Base-by-base conservation (phyloP, 2,113 vertebrate genomes). In the Noctilio leporinus region DNA sequence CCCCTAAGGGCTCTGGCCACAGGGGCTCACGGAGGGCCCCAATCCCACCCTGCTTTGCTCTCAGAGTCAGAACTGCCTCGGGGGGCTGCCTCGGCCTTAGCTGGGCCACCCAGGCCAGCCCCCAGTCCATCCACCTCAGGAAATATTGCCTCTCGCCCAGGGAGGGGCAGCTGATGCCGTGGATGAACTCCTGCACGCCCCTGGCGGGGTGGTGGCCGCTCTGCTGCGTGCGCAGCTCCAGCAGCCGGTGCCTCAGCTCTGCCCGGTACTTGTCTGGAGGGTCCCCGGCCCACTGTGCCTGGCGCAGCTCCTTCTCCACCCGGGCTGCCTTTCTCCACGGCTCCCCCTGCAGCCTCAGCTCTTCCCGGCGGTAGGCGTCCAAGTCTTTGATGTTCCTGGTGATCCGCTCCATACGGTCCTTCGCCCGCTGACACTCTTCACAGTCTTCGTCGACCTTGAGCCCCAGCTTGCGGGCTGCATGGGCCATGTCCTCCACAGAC, bases 1-100 rank as follows among this genome's bases (percentile, higher is more conserved):
- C 97, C 4, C 99, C 98, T 76, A 99, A 95, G 73, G 98, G 98
- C 92, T 98, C 98, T 28, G 96, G 97, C 64, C 98, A 97, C 26
- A 98, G 94, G 0, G 95, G 64, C 26, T 97, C 94, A 0, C 96
- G 73, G 20, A 97, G 47, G 81, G 94, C 93, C 11, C 72, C 16
- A 0, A 96, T n/a, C 11, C 88, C 75, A 2, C 83, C 67, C 19
- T 53, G 86, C 30, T 94, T 95, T 0, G 92, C 78, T 40, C 96
- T 89, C 47, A 93, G 88, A 4, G 92, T 11, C 0, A 92, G 73
- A 1, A 94, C 62, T 0, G 86, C 65, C 45, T 97, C 97, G 0
- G 95, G 75, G 20, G 91, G 75, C 53, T 57, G 96, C 26, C 95
- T 65, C 0, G 88, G 91, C 55, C 95, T 45, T 0, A 89, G 84